These are phyloP conservation scores for Pomacea maculata DNA, from an alignment of 1,140 invertebrate genomes.

Conservation along the genomic window DNA sequence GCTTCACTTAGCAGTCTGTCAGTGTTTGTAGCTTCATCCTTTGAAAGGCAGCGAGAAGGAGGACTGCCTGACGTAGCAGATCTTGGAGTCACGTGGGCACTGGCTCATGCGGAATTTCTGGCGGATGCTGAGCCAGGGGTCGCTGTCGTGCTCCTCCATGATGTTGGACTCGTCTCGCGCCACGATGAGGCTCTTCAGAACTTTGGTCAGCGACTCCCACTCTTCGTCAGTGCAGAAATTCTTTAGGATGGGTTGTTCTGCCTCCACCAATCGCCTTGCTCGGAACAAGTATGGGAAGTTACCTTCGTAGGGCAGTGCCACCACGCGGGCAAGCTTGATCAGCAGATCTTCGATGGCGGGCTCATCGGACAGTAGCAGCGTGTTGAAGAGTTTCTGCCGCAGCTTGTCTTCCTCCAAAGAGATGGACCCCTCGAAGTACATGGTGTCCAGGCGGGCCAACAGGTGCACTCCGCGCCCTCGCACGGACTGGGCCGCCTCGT, in stretches of 20 bases:
- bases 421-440: constrained; percentile 47
- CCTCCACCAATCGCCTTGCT: constrained; percentile 33
- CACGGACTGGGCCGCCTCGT: constrained; percentile 38
- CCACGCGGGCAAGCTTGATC: constrained; percentile 8
- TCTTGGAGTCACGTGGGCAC: constrained; percentile 24
- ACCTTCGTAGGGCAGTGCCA: constrained; percentile 28
- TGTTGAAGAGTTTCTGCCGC: constrained; percentile 32
- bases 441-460: constrained; percentile 43
- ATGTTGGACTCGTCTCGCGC: constrained; percentile 33
- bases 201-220: constrained; percentile 29
- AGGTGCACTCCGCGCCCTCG: constrained; percentile 38
- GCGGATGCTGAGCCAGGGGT: constrained; percentile 42
- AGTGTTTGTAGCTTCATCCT: background rate
- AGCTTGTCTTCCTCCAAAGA: constrained; percentile 30
- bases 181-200: constrained; percentile 29
- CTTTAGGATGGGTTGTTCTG: constrained; percentile 34
- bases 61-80: constrained; percentile 26
- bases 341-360: constrained; percentile 24
- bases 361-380: constrained; percentile 30
- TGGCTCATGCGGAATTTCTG: constrained; percentile 30
- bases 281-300: constrained; percentile 28
- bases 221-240: constrained; percentile 27
- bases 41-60: constrained; percentile 34
- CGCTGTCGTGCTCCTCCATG: constrained; percentile 46
- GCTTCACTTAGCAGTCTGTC: background rate